Conservation (phyloP, 2,113 vertebrate species). For the Ceratotherium simum region DNA sequence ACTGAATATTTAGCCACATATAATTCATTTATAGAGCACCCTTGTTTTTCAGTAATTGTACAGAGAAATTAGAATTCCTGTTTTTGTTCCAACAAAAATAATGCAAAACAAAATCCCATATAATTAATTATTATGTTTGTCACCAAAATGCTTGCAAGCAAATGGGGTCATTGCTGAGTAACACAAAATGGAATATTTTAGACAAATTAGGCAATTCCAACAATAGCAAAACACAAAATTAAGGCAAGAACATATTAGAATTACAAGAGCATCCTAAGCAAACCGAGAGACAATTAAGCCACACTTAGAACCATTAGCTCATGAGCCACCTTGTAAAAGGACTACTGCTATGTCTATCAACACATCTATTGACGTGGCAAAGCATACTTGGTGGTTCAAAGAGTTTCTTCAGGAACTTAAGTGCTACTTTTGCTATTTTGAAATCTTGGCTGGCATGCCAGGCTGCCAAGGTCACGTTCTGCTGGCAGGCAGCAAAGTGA, state of each 20-base stretch:
- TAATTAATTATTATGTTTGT: constrained; percentile 66
- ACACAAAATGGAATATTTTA: constrained; percentile 46
- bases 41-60: constrained; percentile 69
- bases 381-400: background rate
- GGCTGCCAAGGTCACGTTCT: background rate
- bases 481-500: background rate
- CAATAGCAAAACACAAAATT: constrained; percentile 35
- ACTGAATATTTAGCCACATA: constrained; percentile 65
- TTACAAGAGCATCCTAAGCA: background rate
- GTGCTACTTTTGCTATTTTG: background rate
- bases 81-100: constrained; percentile 68
- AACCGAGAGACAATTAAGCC: background rate
- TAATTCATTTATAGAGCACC: constrained; percentile 72
- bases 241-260: background rate
- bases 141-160: constrained; percentile 58
- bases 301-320: background rate
- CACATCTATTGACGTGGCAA: background rate
- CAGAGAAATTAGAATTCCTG: constrained; percentile 50
- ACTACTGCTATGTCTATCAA: no score
- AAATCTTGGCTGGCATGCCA: background rate
- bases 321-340: background rate
- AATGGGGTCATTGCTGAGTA: constrained; percentile 63
- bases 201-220: constrained; percentile 52
- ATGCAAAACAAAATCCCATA: constrained; percentile 65
- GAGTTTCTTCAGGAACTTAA: constrained; percentile 47